Conservation (phyloP, 1,140 invertebrate species). For the Stegodyphus dumicola region DNA sequence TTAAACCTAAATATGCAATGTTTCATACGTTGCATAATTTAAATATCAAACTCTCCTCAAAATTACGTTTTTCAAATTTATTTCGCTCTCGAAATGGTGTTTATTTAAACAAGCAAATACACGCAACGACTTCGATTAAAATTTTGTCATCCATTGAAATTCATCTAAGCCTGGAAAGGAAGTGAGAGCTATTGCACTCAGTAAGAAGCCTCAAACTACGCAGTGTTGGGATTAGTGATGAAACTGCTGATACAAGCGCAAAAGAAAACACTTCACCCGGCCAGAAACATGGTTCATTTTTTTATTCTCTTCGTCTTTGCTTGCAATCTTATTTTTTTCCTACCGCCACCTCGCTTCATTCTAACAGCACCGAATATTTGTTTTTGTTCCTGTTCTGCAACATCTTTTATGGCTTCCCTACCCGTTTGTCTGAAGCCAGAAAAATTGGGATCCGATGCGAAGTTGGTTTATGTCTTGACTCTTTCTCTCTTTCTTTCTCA, state of each 20-base stretch:
- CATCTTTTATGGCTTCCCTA: conserved; percentile 44
- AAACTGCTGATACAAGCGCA: conserved; percentile 33
- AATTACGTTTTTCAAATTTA: no score
- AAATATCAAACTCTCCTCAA: no score
- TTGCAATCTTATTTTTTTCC: conserved; percentile 8
- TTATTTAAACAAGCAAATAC: no score
- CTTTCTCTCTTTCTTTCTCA: background rate
- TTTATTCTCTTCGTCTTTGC: background rate
- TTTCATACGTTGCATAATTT: no score
- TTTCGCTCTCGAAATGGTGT: no score
- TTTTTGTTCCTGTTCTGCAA: conserved; percentile 24
- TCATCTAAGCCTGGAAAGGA: no score
- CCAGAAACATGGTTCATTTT: background rate
- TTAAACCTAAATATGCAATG: no score
- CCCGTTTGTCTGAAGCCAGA: conserved; percentile 42
- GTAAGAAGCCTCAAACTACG: background rate
- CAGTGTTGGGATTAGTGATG: conserved; percentile 6
- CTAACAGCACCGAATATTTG: conserved; percentile 22
- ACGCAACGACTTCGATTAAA: no score
- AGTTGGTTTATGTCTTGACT: conserved; percentile 18
- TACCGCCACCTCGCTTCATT: background rate
- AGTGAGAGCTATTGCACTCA: no score
- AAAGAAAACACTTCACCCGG: conserved; percentile 42
- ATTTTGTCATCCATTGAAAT: no score
- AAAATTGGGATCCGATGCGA: conserved; percentile 50